Base-by-base conservation (phyloP, 92 coral and sea anemone species). In the Siderastrea siderea region DNA sequence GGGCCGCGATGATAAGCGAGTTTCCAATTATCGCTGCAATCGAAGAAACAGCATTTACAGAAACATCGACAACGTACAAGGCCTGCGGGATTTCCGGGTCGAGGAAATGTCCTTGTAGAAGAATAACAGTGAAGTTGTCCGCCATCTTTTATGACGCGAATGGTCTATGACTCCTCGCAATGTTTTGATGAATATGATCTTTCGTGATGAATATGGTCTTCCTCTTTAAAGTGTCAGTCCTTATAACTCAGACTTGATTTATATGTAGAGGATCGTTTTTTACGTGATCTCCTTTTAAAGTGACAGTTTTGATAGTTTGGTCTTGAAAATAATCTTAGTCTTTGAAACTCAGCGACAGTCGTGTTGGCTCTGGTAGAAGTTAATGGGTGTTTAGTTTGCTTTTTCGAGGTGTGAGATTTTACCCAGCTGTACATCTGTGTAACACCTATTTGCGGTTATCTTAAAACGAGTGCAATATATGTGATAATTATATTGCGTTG, bases 1-100 rank as follows among this genome's bases (percentile, higher is more conserved):
- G 52, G 11, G 87, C 87, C 2, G 7, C 63, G 16, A 84, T 84
- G 13, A 84, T 74, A 0, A 84, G 87, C 5, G 59, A 1, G 45
- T 84, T 84, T 7, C 71, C 79, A 38, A 62, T 6, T 0, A 74
- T 43, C 2, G 87, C 52, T 50, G 38, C 3, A 45, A 74, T 4
- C 1, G 87, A 84, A 38, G 6, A 62, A 15, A 84, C 15, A 19
- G 73, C 74, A 45, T 84, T 84, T 0, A 84, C 62, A 3, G 81
- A 43, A 1, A 72, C 44, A 45, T 73, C 80, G 43, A 65, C 19
- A 44, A 84, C 49, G 81, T 63, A 84, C 46, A 84, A 62, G 13
- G 63, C 47, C 1, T 15, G 38, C 1, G 87, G 81, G 2, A 84
- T 48, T 38, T 73, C 70, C 3, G 87, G 74, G 19, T 74, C 64